Conservation (phyloP, 2,888 invertebrate species). For the Pollenia griseotomentosa region DNA sequence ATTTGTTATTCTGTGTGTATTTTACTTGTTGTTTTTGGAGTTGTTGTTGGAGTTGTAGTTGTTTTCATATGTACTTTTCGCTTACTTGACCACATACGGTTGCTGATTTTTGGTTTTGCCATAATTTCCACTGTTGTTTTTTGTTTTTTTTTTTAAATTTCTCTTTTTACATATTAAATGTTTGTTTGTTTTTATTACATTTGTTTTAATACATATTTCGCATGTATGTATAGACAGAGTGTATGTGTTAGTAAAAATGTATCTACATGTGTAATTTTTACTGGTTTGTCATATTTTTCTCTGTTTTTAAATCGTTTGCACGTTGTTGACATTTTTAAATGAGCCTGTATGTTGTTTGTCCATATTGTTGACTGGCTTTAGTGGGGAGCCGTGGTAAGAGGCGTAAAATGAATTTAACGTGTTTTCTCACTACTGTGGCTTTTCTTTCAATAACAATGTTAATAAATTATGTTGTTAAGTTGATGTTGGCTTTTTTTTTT, state of each 20-base stretch:
- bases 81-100: conserved; percentile 79
- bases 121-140: conserved; percentile 70
- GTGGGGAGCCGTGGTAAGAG: conserved; percentile 25
- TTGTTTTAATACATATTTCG: conserved; percentile 3
- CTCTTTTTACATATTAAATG: conserved; percentile 72
- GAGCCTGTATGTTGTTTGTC: conserved; percentile 53
- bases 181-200: conserved; percentile 43
- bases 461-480: conserved; percentile 70
- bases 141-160: conserved; percentile 26
- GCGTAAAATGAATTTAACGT: conserved; percentile 68
- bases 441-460: conserved; percentile 71
- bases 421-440: conserved; percentile 70
- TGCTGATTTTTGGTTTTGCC: conserved; percentile 82
- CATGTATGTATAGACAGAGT: not conserved
- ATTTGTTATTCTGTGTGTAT: conserved; percentile 2
- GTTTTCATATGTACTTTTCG: conserved; percentile 71
- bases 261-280: conserved; percentile 29
- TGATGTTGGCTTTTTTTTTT: conserved; percentile 20
- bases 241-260: not conserved
- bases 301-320: conserved; percentile 69
- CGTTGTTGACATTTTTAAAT: conserved; percentile 74
- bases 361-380: not conserved
- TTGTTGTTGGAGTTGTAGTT: conserved; percentile 71
- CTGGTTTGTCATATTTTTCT: conserved; percentile 67
- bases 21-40: conserved; percentile 20